Evolutionary conservation across 2,113 vertebrate species (phyloP).

Genomic region (Aepyceros melampus): DNA sequence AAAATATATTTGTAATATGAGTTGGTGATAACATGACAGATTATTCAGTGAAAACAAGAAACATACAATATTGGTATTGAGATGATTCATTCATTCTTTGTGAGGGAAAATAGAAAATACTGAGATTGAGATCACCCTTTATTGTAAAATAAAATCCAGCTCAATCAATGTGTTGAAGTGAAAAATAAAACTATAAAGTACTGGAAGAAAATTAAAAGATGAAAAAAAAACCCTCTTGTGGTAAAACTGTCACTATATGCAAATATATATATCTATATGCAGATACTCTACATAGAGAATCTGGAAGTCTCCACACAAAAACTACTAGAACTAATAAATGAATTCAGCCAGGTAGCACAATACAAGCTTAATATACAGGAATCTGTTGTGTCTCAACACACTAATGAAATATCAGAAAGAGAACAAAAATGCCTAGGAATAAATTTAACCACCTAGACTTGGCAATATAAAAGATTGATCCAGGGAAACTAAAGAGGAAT

Average conservation of each 20-base stretch:
- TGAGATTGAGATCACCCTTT: background rate
- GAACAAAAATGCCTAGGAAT: background rate
- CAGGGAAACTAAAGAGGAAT: background rate
- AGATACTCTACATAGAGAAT: background rate
- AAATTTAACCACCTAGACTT: background rate
- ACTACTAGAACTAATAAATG: background rate
- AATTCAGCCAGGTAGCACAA: background rate
- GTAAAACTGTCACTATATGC: background rate
- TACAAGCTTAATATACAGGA: background rate
- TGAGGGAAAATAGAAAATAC: background rate
- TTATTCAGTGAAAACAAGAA: background rate
- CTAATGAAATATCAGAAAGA: background rate
- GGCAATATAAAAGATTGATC: background rate
- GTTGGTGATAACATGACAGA: background rate
- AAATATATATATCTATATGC: background rate
- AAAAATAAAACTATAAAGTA: constrained; percentile 3
- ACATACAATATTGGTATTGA: background rate
- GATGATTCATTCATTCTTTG: background rate
- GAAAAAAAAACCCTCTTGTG: background rate
- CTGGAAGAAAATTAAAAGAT: background rate
- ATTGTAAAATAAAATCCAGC: background rate
- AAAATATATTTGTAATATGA: background rate
- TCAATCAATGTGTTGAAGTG: background rate
- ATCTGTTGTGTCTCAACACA: background rate
- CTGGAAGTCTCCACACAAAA: background rate